Percentiles rank a stretch among this genome's conserved stretches.
phyloP scores from a whole-genome alignment of 92 coral and sea anemone species.

The Zoanthus sociatus region DNA sequence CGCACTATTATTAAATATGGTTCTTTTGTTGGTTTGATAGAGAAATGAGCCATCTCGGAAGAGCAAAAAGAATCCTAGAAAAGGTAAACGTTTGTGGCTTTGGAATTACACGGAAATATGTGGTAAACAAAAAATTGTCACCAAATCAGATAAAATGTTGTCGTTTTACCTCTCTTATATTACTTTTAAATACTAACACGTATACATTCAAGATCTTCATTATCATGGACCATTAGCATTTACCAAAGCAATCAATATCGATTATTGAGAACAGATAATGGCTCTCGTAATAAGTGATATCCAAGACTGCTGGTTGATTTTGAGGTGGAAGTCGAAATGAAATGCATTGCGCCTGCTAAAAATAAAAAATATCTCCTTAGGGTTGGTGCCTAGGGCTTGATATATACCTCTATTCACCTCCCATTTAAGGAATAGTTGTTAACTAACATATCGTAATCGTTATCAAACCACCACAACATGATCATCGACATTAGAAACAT shows the following conservation, averaged over 20 bases:
- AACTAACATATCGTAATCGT: too few species aligned
- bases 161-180: neutral
- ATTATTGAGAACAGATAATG: too few species aligned
- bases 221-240: neutral
- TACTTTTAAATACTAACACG: neutral
- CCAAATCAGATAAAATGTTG: neutral
- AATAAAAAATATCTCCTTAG: too few species aligned
- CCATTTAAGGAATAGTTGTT: too few species aligned
- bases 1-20: neutral
- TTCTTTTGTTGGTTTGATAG: neutral
- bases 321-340: too few species aligned
- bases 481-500: neutral
- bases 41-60: slow-evolving; percentile 4
- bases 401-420: too few species aligned
- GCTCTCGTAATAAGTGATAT: too few species aligned
- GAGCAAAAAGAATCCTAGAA: neutral
- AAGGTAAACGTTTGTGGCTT: slow-evolving; percentile 15
- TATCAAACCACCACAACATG: too few species aligned
- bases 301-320: too few species aligned
- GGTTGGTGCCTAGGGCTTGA: too few species aligned
- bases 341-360: too few species aligned
- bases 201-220: neutral
- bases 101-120: neutral
- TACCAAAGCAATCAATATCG: too few species aligned
- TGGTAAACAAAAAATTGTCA: neutral